Percentiles rank a stretch among this genome's conserved stretches.
Conservation (phyloP, 1,140 invertebrate genomes). For the Helicorthomorpha holstii region DNA sequence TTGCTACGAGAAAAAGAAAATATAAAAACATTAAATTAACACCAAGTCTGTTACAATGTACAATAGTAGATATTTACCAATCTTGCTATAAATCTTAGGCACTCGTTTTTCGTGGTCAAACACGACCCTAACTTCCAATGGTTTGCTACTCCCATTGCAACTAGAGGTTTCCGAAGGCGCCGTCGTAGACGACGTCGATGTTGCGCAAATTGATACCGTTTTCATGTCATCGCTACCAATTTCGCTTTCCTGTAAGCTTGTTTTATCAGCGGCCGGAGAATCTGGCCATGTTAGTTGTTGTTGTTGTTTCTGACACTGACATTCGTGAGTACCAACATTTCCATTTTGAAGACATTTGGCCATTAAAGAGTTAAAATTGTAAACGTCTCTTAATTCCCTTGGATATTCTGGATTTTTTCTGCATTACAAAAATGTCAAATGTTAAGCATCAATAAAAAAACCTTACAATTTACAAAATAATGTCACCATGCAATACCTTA, state of each 20-base stretch:
- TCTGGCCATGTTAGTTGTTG: background rate
- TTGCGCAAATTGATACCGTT: too few species aligned
- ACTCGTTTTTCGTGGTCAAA: constrained; percentile 8
- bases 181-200: too few species aligned
- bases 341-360: background rate
- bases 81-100: constrained; percentile 13
- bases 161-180: background rate
- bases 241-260: too few species aligned
- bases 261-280: background rate
- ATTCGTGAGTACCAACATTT: background rate
- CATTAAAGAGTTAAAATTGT: background rate
- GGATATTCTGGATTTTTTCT: background rate
- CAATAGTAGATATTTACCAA: constrained; percentile 9
- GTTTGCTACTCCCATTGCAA: background rate
- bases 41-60: background rate
- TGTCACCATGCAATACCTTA: constrained; percentile 17
- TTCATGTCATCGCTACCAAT: too few species aligned
- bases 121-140: constrained; percentile 13
- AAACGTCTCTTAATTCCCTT: background rate
- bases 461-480: background rate
- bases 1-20: background rate
- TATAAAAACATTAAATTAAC: background rate
- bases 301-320: background rate
- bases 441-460: background rate
- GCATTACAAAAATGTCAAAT: background rate